phyloP scores from a whole-genome alignment of 2,888 invertebrate genomes.

The Trisateles emortualis region DNA sequence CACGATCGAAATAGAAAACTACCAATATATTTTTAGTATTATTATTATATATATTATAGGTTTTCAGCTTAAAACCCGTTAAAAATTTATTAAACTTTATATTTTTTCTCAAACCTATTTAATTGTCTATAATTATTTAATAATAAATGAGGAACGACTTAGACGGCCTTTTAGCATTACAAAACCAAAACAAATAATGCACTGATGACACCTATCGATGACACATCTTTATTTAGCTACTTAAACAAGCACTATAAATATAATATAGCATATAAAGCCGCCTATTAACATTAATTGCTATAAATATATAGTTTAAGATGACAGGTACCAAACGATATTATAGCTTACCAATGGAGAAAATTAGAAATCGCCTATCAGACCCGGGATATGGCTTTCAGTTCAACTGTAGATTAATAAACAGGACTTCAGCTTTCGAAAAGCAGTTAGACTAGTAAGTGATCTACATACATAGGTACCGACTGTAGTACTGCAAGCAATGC shows the following conservation, averaged over 20 bases:
- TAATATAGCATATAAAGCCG: background rate
- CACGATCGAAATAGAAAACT: no score
- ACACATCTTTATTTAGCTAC: no score
- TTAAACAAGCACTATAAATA: background rate
- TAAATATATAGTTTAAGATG: conserved; percentile 44
- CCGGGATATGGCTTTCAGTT: conserved; percentile 71
- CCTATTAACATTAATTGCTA: background rate
- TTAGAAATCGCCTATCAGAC: conserved; percentile 66
- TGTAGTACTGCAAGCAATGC: conserved; percentile 36
- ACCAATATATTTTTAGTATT: no score
- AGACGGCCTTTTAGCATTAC: no score
- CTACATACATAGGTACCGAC: conserved; percentile 60
- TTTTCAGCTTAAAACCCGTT: no score
- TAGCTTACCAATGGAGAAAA: conserved; percentile 57
- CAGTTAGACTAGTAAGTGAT: conserved; percentile 62
- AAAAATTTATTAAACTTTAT: no score
- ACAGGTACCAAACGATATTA: conserved; percentile 47
- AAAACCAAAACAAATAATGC: no score
- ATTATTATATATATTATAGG: no score
- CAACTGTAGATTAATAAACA: conserved; percentile 69
- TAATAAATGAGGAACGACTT: no score
- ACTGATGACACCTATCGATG: no score
- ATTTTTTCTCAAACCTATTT: no score
- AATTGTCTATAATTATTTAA: no score
- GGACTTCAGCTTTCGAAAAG: conserved; percentile 74